Base-by-base conservation (phyloP, 2,113 vertebrate genomes). In the Tetraodon nigroviridis region DNA sequence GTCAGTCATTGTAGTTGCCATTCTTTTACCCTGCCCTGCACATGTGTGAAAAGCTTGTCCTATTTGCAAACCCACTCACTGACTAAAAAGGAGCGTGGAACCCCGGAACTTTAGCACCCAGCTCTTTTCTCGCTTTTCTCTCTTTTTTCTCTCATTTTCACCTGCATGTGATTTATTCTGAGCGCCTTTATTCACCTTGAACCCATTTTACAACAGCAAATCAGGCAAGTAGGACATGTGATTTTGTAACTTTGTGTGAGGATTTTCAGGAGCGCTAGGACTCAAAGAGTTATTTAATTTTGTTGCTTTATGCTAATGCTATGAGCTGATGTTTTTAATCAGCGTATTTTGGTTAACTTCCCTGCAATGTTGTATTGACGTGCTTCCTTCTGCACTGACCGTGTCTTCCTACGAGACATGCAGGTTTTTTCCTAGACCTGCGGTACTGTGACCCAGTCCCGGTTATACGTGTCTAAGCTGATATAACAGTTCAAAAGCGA, bases 351-450 rank as follows among this genome's bases (percentile, higher is more conserved):
- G 45, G 17, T 5, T 63, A 37, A 41, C 0, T 0, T 18, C 41
- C 54, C 20, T 52, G 0, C 13, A 53, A 52, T 65, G 15, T 57
- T 65, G 12, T 47, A 47, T 21, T 3, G 32, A 6, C 4, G 24
- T 44, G 27, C 32, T 12, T 37, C 8, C 11, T 21, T 69, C 55
- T 79, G 67, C 55, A 76, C 77, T 78, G 54, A 73, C 6, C 1
- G 15, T 57, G 24, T 3, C 11, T 51, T 62, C 0, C 40, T 19
- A 13, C 24, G 2, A n/a, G 24, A 41, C 4, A 11, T 7, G 16
- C 1, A 2, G 7, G 19, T 50, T 16, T 14, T 60, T 58, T 61
- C 6, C 20, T 64, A 17, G 58, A 6, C 14, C 8, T 5, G 6
- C 16, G 3, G 29, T 11, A 54, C 16, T 18, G 16, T 27, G 24